Evolutionary conservation across 2,888 invertebrate genomes (phyloP), one percentile per base, ranked within the genome.

Genomic region (Nemotelus nigrinus): DNA sequence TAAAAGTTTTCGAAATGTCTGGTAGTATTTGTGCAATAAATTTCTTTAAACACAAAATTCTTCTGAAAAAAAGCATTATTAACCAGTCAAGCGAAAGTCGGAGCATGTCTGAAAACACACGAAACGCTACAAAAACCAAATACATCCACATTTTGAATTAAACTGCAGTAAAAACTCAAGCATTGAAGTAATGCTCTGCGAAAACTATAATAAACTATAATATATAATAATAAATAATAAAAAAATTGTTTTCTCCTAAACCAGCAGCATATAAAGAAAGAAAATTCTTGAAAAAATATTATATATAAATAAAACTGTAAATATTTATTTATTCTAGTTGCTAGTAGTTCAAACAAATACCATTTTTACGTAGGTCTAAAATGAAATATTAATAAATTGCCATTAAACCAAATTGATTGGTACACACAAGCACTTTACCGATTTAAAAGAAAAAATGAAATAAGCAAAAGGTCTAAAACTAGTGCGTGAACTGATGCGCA

Each of bases 321-420:
- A 72, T 72, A 72, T 58, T 72, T 58, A 72, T 60, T 72, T 25
- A 72, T 72, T 58, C 58, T 72, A 72, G 72, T 58, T 72, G 72
- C 72, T 72, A 72, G 72, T 72, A 72, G 72, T 72, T 72, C 47
- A 58, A 72, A 71, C 4, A 72, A 71, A 71, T 44, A 71, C 5
- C 43, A 57, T 71, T 71, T 72, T 72, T 58, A 58, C 45, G 72
- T 72, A 72, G 72, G 57, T 72, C 68, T 68, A 45, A 58, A 63
- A 58, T 58, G 7, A 25, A 63, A 63, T 41, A 53, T 68, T 50
- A 25, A 67, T 48, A 67, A 67, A 68, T 53, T 68, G n/a, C 47
- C 47, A 58, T 58, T 47, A 72, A 47, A 72, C 41, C 58, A 72
- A 71, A 71, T 57, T 44, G 57, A 71, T 71, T 57, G 4, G 5